Conservation (phyloP, 2,797 vertebrate genomes). For the Uromys caudimaculatus region DNA sequence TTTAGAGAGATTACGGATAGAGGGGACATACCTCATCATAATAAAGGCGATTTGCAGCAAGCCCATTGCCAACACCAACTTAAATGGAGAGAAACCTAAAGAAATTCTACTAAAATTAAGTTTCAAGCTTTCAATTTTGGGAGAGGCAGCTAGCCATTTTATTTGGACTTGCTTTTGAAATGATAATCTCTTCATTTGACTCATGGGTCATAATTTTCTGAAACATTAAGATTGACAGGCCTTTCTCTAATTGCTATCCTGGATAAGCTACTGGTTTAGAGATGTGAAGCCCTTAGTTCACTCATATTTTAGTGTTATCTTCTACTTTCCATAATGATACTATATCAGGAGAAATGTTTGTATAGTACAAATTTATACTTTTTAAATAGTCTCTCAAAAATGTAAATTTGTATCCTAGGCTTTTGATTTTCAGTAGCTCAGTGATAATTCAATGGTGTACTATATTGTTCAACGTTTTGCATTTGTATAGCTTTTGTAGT, state of each 20-base stretch:
- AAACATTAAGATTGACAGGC: conserved; percentile 36
- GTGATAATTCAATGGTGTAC: not conserved
- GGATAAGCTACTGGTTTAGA: not conserved
- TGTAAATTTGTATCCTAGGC: not conserved
- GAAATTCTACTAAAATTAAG: no score
- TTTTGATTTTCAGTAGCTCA: not conserved
- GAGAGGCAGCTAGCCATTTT: not conserved
- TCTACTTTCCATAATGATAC: not conserved
- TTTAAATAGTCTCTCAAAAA: not conserved
- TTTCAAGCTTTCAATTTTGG: not conserved
- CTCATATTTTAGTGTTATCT: not conserved
- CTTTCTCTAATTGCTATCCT: not conserved
- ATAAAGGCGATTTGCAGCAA: no score
- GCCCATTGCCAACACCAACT: no score
- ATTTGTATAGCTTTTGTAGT: not conserved
- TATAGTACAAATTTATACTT: not conserved
- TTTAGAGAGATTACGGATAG: no score
- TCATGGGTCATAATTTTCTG: conserved; percentile 9
- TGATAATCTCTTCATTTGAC: not conserved
- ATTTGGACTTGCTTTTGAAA: not conserved
- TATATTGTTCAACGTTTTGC: not conserved
- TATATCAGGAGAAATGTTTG: no score
- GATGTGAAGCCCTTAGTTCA: not conserved
- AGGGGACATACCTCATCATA: no score
- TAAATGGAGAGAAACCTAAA: no score